A percentile compares a stretch with the other conserved stretches of the same genome.
Conservation (phyloP, 2,797 vertebrate species). For the Coccyzus lansbergi region DNA sequence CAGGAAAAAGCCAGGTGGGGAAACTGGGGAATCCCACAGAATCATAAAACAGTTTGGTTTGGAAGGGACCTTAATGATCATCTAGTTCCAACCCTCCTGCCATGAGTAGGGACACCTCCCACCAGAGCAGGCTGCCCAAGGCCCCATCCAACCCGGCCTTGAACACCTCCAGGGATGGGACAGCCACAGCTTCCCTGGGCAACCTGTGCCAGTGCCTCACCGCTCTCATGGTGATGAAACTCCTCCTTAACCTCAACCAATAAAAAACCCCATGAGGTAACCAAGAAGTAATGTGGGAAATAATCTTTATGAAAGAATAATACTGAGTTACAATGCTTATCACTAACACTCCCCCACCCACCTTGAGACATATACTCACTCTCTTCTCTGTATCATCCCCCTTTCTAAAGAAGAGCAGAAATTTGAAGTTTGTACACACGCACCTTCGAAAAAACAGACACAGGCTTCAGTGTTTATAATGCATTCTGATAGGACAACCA, state of each 20-base stretch:
- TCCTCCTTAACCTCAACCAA: background rate
- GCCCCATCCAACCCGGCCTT: no score
- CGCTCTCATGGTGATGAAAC: no score
- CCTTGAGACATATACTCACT: background rate
- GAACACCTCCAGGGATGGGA: no score
- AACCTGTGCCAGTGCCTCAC: no score
- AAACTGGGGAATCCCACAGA: background rate
- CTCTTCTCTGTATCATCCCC: background rate
- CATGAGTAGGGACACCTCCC: no score
- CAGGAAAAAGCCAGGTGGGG: background rate
- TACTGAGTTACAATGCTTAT: no score
- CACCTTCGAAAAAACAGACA: background rate
- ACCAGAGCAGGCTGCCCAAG: no score
- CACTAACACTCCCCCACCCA: background rate
- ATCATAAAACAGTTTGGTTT: no score
- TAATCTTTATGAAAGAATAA: background rate
- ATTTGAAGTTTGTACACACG: accelerated
- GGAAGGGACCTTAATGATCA: no score
- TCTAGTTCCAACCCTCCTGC: no score
- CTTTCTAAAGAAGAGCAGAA: background rate
- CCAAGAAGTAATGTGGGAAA: background rate
- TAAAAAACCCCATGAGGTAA: background rate
- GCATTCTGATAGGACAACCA: constrained; percentile 50
- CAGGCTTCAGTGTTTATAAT: background rate
- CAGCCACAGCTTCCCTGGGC: no score